phyloP scores from a whole-genome alignment of 2,113 vertebrate genomes.

The Lutjanus erythropterus region DNA sequence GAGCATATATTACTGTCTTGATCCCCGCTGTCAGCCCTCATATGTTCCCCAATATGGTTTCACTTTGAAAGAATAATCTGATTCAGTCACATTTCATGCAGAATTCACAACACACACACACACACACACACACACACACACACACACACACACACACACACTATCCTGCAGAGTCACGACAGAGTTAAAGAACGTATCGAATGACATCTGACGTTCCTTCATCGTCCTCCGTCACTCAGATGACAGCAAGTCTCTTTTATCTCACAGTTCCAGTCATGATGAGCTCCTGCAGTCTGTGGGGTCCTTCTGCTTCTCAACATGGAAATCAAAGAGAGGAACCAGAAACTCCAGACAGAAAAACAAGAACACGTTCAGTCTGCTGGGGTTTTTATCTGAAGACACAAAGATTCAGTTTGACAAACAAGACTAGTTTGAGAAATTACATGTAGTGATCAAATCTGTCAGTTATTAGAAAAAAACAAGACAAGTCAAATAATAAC shows the following conservation, averaged over 20 bases:
- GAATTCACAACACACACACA: too few species aligned
- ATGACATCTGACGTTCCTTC: neutral
- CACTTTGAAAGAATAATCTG: conserved; percentile 41
- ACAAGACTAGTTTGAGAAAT: too few species aligned
- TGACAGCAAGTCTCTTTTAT: neutral
- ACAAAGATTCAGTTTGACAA: neutral
- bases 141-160: too few species aligned
- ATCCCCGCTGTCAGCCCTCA: conserved; percentile 67
- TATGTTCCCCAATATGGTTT: conserved; percentile 30
- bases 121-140: too few species aligned
- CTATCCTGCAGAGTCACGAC: conserved; percentile 14
- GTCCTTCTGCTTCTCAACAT: neutral
- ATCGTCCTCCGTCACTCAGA: neutral
- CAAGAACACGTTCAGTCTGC: neutral
- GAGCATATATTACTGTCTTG: conserved; percentile 53
- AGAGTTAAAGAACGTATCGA: neutral
- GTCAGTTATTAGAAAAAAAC: too few species aligned
- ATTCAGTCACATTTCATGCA: conserved; percentile 38
- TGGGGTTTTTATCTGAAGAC: neutral
- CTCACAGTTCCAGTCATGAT: neutral
- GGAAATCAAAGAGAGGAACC: neutral
- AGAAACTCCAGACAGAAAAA: neutral
- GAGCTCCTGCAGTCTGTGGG: neutral
- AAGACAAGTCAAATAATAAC: too few species aligned
- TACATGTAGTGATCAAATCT: neutral